These are phyloP conservation scores for Muschampia plurimacula DNA, from an alignment of 2,888 invertebrate genomes.

Conservation along the genomic window DNA sequence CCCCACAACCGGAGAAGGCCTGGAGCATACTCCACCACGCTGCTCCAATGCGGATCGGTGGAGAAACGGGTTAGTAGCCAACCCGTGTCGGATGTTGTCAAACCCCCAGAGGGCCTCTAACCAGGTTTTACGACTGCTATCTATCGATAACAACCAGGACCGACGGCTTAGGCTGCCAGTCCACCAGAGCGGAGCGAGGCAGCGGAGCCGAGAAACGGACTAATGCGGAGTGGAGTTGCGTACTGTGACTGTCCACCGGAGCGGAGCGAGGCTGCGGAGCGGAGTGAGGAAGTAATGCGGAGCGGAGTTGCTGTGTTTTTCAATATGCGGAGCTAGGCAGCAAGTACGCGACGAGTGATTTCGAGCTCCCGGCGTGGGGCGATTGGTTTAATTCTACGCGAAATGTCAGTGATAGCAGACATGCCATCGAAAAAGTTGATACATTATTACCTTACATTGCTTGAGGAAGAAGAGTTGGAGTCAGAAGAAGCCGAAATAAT, in stretches of 20 bases:
- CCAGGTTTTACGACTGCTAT: too few relatives aligned
- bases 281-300: too few relatives aligned
- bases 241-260: neutral
- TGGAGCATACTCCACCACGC: too few relatives aligned
- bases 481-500: constrained; percentile 30
- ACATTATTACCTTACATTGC: neutral
- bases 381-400: too few relatives aligned
- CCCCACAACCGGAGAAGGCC: too few relatives aligned
- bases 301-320: neutral
- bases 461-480: constrained; percentile 25
- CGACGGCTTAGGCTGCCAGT: constrained; percentile 5
- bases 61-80: too few relatives aligned
- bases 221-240: constrained; percentile 13
- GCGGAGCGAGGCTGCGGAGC: neutral
- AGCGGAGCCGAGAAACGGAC: constrained; percentile 26
- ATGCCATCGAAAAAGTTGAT: constrained; percentile 1
- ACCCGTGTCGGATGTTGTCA: too few relatives aligned
- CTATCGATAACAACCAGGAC: too few relatives aligned
- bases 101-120: too few relatives aligned
- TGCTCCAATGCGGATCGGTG: too few relatives aligned
- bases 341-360: neutral
- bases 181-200: constrained; percentile 11
- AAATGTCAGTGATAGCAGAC: neutral
- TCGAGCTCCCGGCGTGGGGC: too few relatives aligned
- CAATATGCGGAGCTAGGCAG: neutral